Evolutionary conservation across 2,113 vertebrate genomes (phyloP).

Genomic region (Trochalopteron elliotii): DNA sequence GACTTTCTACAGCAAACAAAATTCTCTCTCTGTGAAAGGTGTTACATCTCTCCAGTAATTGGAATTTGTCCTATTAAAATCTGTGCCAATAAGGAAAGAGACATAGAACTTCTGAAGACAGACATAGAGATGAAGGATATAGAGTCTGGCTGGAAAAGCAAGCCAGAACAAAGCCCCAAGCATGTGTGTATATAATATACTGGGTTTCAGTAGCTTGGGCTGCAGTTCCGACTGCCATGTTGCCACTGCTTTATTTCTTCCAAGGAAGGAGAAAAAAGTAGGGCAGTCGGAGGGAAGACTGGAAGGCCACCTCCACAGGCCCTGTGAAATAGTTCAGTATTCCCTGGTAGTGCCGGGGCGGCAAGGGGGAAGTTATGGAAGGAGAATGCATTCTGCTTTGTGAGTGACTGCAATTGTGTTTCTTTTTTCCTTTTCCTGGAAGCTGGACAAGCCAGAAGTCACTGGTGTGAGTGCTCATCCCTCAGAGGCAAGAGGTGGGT

Average conservation of each 20-base stretch:
- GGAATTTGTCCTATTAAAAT: not conserved
- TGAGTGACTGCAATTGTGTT: not conserved
- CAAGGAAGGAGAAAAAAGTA: not conserved
- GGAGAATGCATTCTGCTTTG: not conserved
- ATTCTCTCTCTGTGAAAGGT: not conserved
- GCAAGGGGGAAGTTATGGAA: not conserved
- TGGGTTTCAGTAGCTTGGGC: not conserved
- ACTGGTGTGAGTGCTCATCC: not conserved
- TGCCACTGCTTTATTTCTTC: not conserved
- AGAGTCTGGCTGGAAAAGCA: not conserved
- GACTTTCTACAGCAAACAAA: not conserved
- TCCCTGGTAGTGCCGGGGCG: not conserved
- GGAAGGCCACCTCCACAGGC: not conserved
- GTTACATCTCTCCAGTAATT: not conserved
- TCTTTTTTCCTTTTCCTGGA: not conserved
- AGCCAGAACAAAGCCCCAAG: not conserved
- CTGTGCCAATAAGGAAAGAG: not conserved
- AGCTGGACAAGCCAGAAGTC: conserved; percentile 44
- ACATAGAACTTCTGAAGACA: not conserved
- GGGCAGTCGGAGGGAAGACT: not conserved
- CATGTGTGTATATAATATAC: not conserved
- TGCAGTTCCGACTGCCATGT: not conserved
- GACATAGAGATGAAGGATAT: not conserved
- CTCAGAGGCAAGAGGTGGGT: conserved; percentile 37
- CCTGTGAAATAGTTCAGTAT: not conserved